Evolutionary conservation across 2,113 vertebrate genomes (phyloP), one percentile per base, ranked within the genome.

Genomic region (Centrocercus urophasianus): DNA sequence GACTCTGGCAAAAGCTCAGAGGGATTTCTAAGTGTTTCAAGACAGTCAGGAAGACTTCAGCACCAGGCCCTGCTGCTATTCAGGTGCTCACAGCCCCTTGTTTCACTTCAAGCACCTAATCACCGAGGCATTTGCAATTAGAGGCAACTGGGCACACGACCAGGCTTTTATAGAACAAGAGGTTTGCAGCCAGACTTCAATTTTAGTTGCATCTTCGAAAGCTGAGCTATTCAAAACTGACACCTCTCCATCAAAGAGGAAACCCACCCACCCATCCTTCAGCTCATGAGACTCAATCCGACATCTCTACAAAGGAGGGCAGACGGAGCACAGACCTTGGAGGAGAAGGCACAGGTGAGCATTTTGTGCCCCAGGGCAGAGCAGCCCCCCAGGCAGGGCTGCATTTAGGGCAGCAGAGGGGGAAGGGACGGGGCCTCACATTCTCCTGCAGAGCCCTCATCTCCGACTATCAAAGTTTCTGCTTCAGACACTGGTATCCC

Each of bases 111-210:
- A 25, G 34, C 52, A 15, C 0, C 1, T 28, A 3, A 12, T 20
- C 25, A 13, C 1, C n/a, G 15, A 4, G 7, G 21, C 1, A 4
- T 15, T 21, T 5, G 13, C 1, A 6, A 18, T 6, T 47, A 3
- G 1, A 57, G 28, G 81, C 21, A 16, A 38, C 3, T 3, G 2
- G 1, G 16, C 20, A 7, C 0, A 1, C 1, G 2, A 65, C 38
- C n/a, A 24, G 48, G 6, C 3, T 9, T 24, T 8, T 19, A 21
- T 27, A 65, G 63, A 54, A 14, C 5, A 14, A 52, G 24, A 27
- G 20, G 40, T 10, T 22, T n/a, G 11, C 25, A 3, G 16, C 32
- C 45, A 11, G 3, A 5, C 63, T 7, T 11, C 19, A 4, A 5
- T 13, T 19, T 11, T 11, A 8, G 25, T 38, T 42, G 24, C 8